A percentile compares a stretch with the other conserved stretches of the same genome.
These are phyloP conservation scores for Saturnia pavonia DNA, from an alignment of 2,888 invertebrate species.

Conservation along the genomic window DNA sequence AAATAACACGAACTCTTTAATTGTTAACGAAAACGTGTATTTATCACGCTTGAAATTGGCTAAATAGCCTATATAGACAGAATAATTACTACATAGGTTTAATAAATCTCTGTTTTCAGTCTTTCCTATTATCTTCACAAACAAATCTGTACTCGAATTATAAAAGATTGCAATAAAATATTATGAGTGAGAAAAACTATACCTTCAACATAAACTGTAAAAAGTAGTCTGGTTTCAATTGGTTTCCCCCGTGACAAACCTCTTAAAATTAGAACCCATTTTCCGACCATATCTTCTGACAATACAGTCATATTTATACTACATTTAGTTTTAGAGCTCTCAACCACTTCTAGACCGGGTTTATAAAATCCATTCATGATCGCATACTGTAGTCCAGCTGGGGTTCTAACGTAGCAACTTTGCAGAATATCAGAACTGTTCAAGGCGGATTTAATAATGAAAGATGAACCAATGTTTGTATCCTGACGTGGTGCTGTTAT, in stretches of 20 bases:
- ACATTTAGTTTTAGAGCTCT: slow-evolving; percentile 43
- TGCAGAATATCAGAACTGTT: slow-evolving; percentile 33
- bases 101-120: too few relatives aligned
- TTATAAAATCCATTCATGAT: slow-evolving; percentile 45
- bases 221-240: slow-evolving; percentile 56
- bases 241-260: slow-evolving; percentile 32
- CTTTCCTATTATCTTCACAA: too few relatives aligned
- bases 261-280: slow-evolving; percentile 60
- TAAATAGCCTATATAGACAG: too few relatives aligned
- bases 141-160: too few relatives aligned
- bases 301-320: slow-evolving; percentile 46
- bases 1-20: too few relatives aligned
- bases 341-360: slow-evolving; percentile 43
- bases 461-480: slow-evolving; percentile 34
- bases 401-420: slow-evolving; percentile 54
- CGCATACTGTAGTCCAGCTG: slow-evolving; percentile 45
- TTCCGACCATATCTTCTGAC: slow-evolving; percentile 49
- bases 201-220: slow-evolving; percentile 65
- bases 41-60: too few relatives aligned
- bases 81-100: too few relatives aligned
- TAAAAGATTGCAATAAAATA: too few relatives aligned
- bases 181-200: slow-evolving; percentile 25
- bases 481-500: slow-evolving; percentile 26
- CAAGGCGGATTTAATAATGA: slow-evolving; percentile 38
- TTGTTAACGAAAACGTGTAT: too few relatives aligned